Base-by-base conservation (phyloP, 2,888 invertebrate genomes). In the Erannis defoliaria region DNA sequence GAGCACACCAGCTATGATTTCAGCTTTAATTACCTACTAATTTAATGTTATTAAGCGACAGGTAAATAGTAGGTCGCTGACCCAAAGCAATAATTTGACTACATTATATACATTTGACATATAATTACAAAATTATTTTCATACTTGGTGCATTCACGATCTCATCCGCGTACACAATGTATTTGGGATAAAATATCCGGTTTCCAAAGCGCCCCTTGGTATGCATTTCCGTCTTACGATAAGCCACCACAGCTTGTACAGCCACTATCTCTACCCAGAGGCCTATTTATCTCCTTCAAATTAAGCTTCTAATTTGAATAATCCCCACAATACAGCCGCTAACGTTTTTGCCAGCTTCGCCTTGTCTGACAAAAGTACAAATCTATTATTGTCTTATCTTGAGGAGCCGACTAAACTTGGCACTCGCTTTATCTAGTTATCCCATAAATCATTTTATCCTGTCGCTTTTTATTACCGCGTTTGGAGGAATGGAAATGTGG, bases 381-480 rank as follows among this genome's bases (percentile, higher is more conserved):
- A 87, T 88, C 86, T 86, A 89, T 86, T 86, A 85, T 84, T 80
- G 78, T 84, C 81, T 83, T 88, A 86, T 88, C 85, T 78, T 57
- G 71, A 73, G 75, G 75, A 75, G 76, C 71, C 73, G 78, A 77
- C 76, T 78, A 75, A 85, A 85, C 81, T 87, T 84, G 85, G 80
- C 82, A 80, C 80, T 84, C 80, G 82, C 85, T 84, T 85, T 85
- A 88, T 88, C 85, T 87, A 84, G 83, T 82, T 82, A 76, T 76
- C 77, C 82, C 87, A 90, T 90, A 85, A 89, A 89, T 90, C 90
- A 90, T 90, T 86, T 87, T 83, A 82, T 77, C 75, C 81, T 85
- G 89, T 85, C 89, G 77, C 82, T 90, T 90, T 89, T 89, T 89
- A 88, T 87, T 84, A 83, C 77, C 71, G 75, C 74, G 73, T 82